These are phyloP conservation scores for Octodonta nipae DNA, from an alignment of 2,888 invertebrate species.

Conservation along the genomic window DNA sequence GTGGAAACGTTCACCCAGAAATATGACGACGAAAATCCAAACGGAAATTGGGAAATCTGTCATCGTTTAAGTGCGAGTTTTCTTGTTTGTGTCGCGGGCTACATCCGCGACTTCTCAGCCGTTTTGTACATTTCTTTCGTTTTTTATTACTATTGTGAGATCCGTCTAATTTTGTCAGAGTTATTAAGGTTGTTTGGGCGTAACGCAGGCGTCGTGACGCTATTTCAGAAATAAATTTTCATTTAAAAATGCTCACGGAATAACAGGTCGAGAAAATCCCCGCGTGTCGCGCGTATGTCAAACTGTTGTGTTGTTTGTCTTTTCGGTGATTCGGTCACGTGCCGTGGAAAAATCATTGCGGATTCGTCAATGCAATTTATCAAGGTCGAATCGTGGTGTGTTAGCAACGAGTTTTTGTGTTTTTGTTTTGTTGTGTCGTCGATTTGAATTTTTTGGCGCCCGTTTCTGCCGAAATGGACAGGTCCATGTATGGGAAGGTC, in stretches of 20 bases:
- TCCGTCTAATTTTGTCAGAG: constrained; percentile 25
- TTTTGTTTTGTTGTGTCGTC: constrained; percentile 3
- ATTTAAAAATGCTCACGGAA: constrained; percentile 24
- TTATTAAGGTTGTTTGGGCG: constrained; percentile 1
- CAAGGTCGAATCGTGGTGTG: neutral
- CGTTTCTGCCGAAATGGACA: constrained; percentile 49
- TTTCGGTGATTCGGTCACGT: too few species aligned
- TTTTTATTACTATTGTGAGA: constrained; percentile 21
- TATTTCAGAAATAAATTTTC: constrained; percentile 18
- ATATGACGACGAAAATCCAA: too few species aligned
- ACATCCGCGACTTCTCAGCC: too few species aligned
- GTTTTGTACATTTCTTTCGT: too few species aligned
- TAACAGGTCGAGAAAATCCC: constrained; percentile 14
- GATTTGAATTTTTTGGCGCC: constrained; percentile 17
- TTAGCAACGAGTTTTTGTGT: constrained; percentile 4
- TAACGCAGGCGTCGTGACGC: constrained; percentile 3
- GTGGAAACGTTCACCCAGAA: too few species aligned
- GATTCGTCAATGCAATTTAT: too few species aligned
- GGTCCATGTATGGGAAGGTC: constrained; percentile 81
- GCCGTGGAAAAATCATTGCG: too few species aligned
- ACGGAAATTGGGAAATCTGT: too few species aligned
- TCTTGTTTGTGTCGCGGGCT: too few species aligned
- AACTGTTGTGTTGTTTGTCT: too few species aligned
- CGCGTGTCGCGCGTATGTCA: too few species aligned
- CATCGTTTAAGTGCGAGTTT: too few species aligned